Conservation (phyloP, 2,888 invertebrate genomes). For the Lymantria dispar region DNA sequence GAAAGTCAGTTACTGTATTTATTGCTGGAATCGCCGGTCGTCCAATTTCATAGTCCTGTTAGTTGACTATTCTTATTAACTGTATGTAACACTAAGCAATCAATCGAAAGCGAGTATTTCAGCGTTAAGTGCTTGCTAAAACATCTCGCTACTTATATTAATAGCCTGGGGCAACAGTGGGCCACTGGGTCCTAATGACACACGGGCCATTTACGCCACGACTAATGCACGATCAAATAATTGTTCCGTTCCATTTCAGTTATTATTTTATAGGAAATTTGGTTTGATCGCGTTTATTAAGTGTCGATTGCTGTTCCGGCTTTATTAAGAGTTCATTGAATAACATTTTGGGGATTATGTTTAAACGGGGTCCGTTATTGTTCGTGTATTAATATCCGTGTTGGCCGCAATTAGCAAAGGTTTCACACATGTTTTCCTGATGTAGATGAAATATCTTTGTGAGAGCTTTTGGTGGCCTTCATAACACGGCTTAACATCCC, state of each 20-base stretch:
- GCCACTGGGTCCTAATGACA: constrained; percentile 37
- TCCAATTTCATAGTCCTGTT: no score
- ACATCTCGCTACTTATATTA: constrained; percentile 47
- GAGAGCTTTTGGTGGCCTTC: no score
- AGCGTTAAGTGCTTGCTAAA: constrained; percentile 50
- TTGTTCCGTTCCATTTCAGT: constrained; percentile 37
- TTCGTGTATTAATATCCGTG: not conserved
- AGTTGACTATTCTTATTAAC: not conserved
- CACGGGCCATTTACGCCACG: constrained; percentile 48
- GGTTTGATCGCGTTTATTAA: not conserved
- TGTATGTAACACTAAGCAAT: constrained; percentile 40
- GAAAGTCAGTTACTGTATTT: no score
- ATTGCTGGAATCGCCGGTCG: no score
- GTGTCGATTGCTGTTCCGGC: constrained; percentile 1
- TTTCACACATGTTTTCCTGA: not conserved
- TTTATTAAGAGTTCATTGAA: constrained; percentile 2
- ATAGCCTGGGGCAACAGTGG: constrained; percentile 39
- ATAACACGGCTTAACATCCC: not conserved
- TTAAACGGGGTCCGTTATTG: not conserved
- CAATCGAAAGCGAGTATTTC: constrained; percentile 48
- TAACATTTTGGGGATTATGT: not conserved
- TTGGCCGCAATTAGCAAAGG: not conserved
- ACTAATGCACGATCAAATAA: constrained; percentile 52
- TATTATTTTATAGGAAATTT: constrained; percentile 14
- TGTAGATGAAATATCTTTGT: no score